phyloP scores from a whole-genome alignment of 92 coral and sea anemone species.

The Porites lobata region DNA sequence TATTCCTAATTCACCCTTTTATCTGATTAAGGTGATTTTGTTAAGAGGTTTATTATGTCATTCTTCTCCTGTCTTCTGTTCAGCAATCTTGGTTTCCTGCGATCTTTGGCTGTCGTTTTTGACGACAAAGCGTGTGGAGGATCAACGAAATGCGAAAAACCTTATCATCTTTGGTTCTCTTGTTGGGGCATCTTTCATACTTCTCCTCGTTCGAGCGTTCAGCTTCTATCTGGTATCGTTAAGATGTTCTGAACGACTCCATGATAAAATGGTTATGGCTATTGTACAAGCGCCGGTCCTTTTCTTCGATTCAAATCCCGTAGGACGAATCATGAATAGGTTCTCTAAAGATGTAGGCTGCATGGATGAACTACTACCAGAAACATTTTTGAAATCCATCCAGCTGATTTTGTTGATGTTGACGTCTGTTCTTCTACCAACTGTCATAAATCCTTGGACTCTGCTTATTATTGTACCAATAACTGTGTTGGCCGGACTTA shows the following conservation, averaged over 20 bases:
- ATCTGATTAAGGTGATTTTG: neutral
- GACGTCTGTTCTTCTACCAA: neutral
- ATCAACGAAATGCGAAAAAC: neutral
- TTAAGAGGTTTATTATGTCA: neutral
- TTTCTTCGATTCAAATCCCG: neutral
- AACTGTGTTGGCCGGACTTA: neutral
- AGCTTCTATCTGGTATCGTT: neutral
- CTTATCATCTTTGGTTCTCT: neutral
- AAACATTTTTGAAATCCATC: neutral
- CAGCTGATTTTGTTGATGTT: neutral
- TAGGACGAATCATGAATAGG: neutral
- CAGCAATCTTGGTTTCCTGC: neutral
- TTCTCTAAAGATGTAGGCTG: neutral
- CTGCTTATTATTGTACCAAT: neutral
- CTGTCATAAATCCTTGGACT: neutral
- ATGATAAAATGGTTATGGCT: conserved; percentile 30
- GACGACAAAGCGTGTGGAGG: neutral
- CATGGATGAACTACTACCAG: neutral
- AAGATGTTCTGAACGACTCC: conserved; percentile 18
- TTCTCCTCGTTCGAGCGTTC: neutral
- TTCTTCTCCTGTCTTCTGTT: neutral
- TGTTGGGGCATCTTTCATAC: neutral
- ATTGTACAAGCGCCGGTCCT: neutral
- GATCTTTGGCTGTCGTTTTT: conserved; percentile 19
- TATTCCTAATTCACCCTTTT: too few relatives aligned